Conservation (phyloP, 2,888 invertebrate genomes). For the Blastobasis adustella region DNA sequence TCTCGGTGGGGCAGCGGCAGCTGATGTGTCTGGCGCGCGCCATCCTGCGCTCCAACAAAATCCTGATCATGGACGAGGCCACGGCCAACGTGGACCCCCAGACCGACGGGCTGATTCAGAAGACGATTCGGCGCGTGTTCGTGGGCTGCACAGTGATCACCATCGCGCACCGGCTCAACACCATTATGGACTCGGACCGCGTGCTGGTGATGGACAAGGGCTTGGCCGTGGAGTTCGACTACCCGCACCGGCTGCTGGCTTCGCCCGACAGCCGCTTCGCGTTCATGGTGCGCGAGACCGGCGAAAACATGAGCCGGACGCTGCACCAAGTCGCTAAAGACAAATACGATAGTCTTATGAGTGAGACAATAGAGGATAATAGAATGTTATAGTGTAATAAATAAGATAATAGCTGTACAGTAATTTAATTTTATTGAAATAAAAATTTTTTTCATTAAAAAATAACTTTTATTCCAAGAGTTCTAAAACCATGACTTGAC, state of each 20-base stretch:
- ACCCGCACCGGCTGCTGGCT: conserved; percentile 77
- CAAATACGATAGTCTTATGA: conserved; percentile 24
- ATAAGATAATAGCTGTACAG: too few species aligned
- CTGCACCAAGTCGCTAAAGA: conserved; percentile 49
- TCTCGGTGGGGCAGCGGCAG: conserved; percentile 88
- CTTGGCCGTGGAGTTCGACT: conserved; percentile 80
- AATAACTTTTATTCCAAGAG: too few species aligned
- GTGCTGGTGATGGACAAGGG: conserved; percentile 93
- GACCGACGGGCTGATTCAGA: conserved; percentile 86
- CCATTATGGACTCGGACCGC: conserved; percentile 93
- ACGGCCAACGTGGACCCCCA: conserved; percentile 76
- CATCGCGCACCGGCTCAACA: conserved; percentile 92
- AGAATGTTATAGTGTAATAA: too few species aligned
- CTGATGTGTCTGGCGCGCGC: conserved; percentile 87
- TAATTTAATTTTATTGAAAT: too few species aligned
- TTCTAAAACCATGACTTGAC: too few species aligned
- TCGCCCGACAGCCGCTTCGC: conserved; percentile 75
- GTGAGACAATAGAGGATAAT: too few species aligned
- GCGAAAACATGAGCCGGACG: conserved; percentile 53
- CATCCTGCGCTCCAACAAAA: conserved; percentile 80
- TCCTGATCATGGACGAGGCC: conserved; percentile 79
- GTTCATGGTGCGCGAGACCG: conserved; percentile 81
- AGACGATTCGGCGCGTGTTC: conserved; percentile 86
- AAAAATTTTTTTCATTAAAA: too few species aligned
- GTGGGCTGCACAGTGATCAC: conserved; percentile 88